Base-by-base conservation (phyloP, 2,113 vertebrate genomes). In the Toxostoma redivivum region DNA sequence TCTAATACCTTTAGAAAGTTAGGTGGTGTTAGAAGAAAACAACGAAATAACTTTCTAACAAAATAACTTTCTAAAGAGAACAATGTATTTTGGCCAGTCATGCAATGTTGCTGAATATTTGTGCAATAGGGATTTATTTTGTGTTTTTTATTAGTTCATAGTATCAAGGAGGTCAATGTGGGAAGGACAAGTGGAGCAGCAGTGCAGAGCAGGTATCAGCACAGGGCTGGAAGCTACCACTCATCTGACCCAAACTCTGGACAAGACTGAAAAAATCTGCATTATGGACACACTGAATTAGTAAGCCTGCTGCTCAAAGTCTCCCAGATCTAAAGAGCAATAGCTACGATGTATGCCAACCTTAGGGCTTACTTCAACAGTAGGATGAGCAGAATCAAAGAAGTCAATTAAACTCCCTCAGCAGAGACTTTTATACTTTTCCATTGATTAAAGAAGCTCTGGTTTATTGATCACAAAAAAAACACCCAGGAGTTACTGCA, bases 261-360 rank as follows among this genome's bases (percentile, higher is more conserved):
- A 50, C 3, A 78, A 40, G 37, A 67, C 38, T 76, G 45, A 50
- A 44, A 81, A 47, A 92, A 56, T 53, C 47, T 73, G 35, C 27
- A 19, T 60, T 62, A 47, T 8, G 20, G 42, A 77, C 35, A 70
- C 53, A 51, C 6, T 38, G 21, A 78, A 47, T 12, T 44, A 38
- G 25, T 66, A 31, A 31, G 21, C 11, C 45, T 64, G 66, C n/a
- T 79, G 38, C 30, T 27, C 42, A 12, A 79, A 73, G 31, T 30
- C n/a, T 40, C 25, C 30, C 33, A 57, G 28, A 35, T 64, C 25
- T 47, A 22, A 88, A 62, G n/a, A 21, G 30, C 15, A 88, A 69
- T 0, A 85, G 51, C 17, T 25, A 38, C 15, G 6, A 72, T 15
- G 22, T 35, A 54, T 0, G 0, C 20, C 37, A 77, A 38, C 30